Evolutionary conservation across 2,888 invertebrate genomes (phyloP), one percentile per base, ranked within the genome.

Genomic region (Parnassius smintheus): DNA sequence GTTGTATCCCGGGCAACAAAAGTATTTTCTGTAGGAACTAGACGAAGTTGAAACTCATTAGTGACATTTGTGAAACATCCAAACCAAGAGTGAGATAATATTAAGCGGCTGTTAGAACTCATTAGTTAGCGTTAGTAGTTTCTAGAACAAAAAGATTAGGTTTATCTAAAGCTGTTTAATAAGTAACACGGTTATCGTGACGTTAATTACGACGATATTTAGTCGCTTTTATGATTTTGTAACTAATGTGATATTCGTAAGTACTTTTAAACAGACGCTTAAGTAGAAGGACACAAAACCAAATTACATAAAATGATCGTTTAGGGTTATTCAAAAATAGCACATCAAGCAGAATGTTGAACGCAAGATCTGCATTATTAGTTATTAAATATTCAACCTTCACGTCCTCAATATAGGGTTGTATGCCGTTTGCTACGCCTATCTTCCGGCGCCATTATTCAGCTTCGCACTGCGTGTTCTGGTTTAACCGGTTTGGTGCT

Each of bases 401-500:
- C 81, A 67, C 61, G 22, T 45, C 62, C 66, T 64, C 61, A 50
- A 1, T 55, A 70, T 77, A 83, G 73, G 76, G 80, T 70, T 72
- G 76, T 76, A 75, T 79, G 76, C 85, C 68, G 78, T 70, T 62
- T 72, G 71, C 65, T 65, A 68, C 65, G 63, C 66, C 66, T 68
- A 68, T 71, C 73, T 18, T 59, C 22, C 49, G 13, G 79, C 76
- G 78, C 77, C 78, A 85, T 85, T 82, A 85, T 85, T 85, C 82
- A 79, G 81, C 78, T 81, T 80, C 80, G 80, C 80, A 78, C 82
- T 77, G 81, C 74, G 82, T 81, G 82, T 88, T 88, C 89, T 89
- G 80, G 91, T 90, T 83, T 78, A 80, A 91, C 91, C 91, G 91
- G 91, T 91, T 90, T 75, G 73, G 70, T 72, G 83, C 72, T 79